Evolutionary conservation across 2,888 invertebrate genomes (phyloP), one percentile per base, ranked within the genome.

Genomic region (Eledone cirrhosa): DNA sequence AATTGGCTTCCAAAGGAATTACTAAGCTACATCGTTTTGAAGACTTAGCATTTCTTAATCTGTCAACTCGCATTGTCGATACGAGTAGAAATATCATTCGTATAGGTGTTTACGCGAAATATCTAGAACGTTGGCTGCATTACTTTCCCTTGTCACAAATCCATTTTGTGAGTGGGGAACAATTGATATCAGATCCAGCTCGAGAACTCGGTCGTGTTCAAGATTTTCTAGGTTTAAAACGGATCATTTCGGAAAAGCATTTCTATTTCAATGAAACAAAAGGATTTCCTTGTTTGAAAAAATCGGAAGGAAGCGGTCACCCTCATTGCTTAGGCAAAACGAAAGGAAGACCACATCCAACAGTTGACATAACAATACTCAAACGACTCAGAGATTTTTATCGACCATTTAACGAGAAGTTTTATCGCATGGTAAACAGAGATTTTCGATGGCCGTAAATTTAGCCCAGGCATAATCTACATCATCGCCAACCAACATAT

Each of bases 231-330:
- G 95, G 95, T 2, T 92, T 97, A 31, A 95, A 95, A 87, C 93
- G 93, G 24, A 94, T 96, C 41, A 95, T 97, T 81, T 95, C 94
- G 4, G 95, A 95, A 85, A 95, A 95, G 87, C 95, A 97, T 91
- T 97, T 97, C 91, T 96, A 95, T 91, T 96, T 96, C 89, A 96
- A 97, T 91, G 94, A 95, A 1, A 94, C 95, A 8, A 97, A 97
- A 90, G 96, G 96, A 3, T 97, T 97, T 89, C 97, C 96, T 0
- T 97, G 97, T 87, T 92, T 97, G 27, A 85, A 87, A 80, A 86
- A 86, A 78, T 82, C 87, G 1, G 87, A 86, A 74, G 85, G 86
- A 31, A 86, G 85, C 47, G 82, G 86, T 2, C 81, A 82, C 29
- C 88, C 88, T 13, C 89, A 90, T 77, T 91, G 91, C 81, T 85